Evolutionary conservation across 2,888 invertebrate genomes (phyloP), one percentile per base, ranked within the genome.

Genomic region (Vandiemenella viatica): DNA sequence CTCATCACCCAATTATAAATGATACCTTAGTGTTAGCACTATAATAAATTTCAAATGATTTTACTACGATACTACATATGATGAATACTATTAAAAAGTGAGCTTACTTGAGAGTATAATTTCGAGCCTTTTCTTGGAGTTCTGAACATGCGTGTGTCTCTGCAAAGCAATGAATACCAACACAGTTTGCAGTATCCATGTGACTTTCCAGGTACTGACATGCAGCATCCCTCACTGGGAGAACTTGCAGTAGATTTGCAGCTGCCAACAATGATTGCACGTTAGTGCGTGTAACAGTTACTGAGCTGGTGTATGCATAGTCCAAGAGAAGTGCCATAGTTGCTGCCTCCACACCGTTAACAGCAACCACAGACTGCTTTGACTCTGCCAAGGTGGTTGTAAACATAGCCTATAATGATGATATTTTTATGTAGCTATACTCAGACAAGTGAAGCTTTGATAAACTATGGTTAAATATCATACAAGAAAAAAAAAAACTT

Each of bases 101-200:
- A n/a, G n/a, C 42, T 50, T 56, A 65, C 63, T 58, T 57, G n/a
- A 70, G 58, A 16, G 67, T 65, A 54, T 62, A 69, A 41, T 62
- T 58, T 53, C 67, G 65, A 4, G 72, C 66, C 53, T 64, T 65
- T 13, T 62, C 58, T 51, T 65, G 65, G n/a, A 72, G 61, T 32
- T 66, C 65, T 15, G 58, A 59, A 55, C 72, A 72, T 22, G 67
- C 64, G 58, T 71, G 71, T 16, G 67, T 60, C 51, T 71, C 67
- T 18, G 71, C 69, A 57, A 72, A 68, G 53, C 69, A 67, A 60
- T 70, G 70, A 43, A 72, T 69, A 5, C 70, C 70, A 18, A 72
- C 58, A 56, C 70, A 70, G 58, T 72, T 73, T 8, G 61, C 59
- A 17, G 63, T 62, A 55, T 69, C 68, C 65, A 70, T 69, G 56